These are phyloP conservation scores for Aix galericulata DNA, from an alignment of 2,113 vertebrate species.

Conservation along the genomic window DNA sequence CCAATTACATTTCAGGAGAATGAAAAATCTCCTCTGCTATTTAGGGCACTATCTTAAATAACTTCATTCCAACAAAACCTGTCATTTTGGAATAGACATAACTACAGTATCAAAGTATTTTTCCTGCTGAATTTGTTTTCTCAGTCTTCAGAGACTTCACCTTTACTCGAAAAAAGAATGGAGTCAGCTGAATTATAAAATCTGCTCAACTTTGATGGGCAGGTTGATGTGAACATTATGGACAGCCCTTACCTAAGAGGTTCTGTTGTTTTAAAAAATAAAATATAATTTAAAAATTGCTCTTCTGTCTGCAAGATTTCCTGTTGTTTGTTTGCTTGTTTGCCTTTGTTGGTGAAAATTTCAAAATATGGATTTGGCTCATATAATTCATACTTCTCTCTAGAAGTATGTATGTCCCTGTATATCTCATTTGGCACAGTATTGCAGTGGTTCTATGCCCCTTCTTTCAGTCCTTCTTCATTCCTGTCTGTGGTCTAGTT, in stretches of 20 bases:
- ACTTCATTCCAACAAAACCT: background rate
- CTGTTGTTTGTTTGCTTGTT: background rate
- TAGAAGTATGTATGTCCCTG: background rate
- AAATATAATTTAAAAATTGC: background rate
- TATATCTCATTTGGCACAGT: background rate
- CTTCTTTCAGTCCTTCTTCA: background rate
- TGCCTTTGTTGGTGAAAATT: background rate
- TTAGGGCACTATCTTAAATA: background rate
- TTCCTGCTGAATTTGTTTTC: slow-evolving; percentile 47
- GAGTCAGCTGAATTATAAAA: slow-evolving; percentile 10
- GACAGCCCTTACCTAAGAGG: background rate
- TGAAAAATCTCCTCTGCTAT: background rate
- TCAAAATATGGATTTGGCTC: background rate
- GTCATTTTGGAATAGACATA: slow-evolving; percentile 12
- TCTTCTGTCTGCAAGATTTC: background rate
- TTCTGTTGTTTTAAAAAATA: background rate
- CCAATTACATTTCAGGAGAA: slow-evolving; percentile 1
- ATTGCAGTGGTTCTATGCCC: background rate
- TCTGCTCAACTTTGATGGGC: background rate
- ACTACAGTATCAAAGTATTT: slow-evolving; percentile 2
- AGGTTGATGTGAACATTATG: background rate
- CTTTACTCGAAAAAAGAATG: slow-evolving; percentile 2
- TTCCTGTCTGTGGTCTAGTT: background rate
- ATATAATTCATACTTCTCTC: background rate
- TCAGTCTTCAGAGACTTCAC: background rate